phyloP scores from a whole-genome alignment of 2,888 invertebrate genomes.

The Erebia aethiops region DNA sequence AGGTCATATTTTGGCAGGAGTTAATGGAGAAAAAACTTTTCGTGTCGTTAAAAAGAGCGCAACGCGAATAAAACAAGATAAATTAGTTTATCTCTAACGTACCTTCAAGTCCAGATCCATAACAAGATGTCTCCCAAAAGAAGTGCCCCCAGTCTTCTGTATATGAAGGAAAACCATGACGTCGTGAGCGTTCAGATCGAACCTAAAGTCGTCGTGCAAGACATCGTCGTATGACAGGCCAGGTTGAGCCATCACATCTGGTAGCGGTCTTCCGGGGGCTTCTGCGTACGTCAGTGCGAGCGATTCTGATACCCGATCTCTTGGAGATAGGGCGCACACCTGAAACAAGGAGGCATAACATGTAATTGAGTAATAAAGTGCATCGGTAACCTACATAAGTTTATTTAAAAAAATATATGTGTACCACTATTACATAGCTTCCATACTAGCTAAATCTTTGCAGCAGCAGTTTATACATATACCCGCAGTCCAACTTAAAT shows the following conservation, averaged over 20 bases:
- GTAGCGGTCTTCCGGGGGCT: conserved; percentile 79
- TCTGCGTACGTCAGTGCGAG: conserved; percentile 77
- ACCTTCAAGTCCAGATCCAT: conserved; percentile 93
- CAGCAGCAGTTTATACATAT: no score
- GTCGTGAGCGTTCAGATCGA: conserved; percentile 96
- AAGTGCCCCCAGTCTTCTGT: conserved; percentile 99
- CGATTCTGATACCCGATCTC: conserved; percentile 84
- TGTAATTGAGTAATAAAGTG: no score
- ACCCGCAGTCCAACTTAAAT: no score
- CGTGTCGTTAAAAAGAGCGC: no score
- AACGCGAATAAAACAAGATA: neutral
- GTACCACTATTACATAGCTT: no score
- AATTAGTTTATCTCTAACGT: conserved; percentile 37
- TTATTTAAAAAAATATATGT: no score
- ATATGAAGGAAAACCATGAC: conserved; percentile 99
- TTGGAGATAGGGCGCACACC: conserved; percentile 89
- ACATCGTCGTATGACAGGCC: conserved; percentile 93
- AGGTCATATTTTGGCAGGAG: no score
- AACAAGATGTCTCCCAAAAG: conserved; percentile 98
- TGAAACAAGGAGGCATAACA: conserved; percentile 55
- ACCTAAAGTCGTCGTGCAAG: conserved; percentile 92
- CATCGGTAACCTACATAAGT: no score
- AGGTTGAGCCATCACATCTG: conserved; percentile 82
- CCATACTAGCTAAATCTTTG: no score
- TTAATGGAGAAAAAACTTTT: no score